A percentile compares a stretch with the other conserved stretches of the same genome.
phyloP scores from a whole-genome alignment of 2,113 vertebrate species.

The Climacteris rufus region DNA sequence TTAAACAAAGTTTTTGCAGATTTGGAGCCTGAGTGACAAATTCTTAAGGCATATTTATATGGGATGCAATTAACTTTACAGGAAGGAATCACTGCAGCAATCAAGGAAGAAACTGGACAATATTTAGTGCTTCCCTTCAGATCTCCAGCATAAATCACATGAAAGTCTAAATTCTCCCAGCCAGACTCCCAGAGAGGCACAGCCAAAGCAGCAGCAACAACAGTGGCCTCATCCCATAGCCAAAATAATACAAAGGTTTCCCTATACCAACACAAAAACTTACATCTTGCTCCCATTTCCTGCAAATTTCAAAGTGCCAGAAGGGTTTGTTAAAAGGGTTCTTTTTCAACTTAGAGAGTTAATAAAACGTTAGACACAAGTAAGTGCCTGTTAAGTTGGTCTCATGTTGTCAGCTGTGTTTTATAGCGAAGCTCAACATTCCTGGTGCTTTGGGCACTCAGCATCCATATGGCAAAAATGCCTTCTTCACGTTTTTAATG shows the following conservation, averaged over 20 bases:
- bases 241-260: not conserved
- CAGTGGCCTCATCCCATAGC: not conserved
- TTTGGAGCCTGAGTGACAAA: not conserved
- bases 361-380: not conserved
- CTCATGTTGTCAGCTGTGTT: not conserved
- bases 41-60: not conserved
- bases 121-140: not conserved
- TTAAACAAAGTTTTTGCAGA: not conserved
- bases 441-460: not conserved
- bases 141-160: not conserved
- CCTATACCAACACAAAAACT: not conserved
- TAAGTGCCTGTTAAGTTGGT: not conserved
- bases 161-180: not conserved
- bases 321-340: not conserved
- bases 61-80: not conserved
- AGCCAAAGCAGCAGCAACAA: not conserved
- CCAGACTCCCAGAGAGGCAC: not conserved
- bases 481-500: not conserved
- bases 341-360: not conserved
- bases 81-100: not conserved
- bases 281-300: not conserved
- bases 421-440: not conserved
- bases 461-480: not conserved
- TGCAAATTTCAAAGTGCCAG: not conserved
- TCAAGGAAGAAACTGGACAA: not conserved